A percentile compares a stretch with the other conserved stretches of the same genome.
Evolutionary conservation across 2,113 vertebrate genomes (phyloP).

Genomic region (Acrocephalus kingi): DNA sequence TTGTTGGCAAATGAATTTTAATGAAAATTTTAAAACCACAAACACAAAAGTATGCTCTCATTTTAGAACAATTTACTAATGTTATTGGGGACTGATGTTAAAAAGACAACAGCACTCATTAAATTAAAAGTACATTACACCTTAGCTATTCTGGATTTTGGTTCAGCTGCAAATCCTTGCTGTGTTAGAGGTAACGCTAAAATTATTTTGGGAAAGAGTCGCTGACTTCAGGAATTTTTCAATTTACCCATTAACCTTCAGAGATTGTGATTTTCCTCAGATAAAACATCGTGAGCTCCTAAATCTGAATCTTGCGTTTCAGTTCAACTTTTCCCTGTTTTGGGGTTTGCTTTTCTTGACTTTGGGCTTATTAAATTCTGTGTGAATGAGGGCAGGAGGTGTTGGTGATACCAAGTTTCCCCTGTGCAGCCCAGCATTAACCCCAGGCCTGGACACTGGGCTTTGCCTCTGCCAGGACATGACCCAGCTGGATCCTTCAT

Average conservation of each 20-base stretch:
- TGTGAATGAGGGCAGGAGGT: not conserved
- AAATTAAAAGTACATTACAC: not conserved
- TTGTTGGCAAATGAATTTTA: not conserved
- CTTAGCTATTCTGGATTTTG: not conserved
- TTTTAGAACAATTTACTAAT: not conserved
- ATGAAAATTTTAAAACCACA: not conserved
- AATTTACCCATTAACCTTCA: not conserved
- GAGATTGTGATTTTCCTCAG: not conserved
- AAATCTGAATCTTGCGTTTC: accelerated
- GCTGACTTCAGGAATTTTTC: not conserved
- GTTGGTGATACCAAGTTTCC: accelerated
- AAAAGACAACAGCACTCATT: not conserved
- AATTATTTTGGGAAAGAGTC: not conserved
- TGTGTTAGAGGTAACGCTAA: not conserved
- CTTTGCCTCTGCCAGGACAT: accelerated
- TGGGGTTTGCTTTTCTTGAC: not conserved
- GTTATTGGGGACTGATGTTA: not conserved
- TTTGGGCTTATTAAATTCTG: not conserved
- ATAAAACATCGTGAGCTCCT: not conserved
- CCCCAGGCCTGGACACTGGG: not conserved
- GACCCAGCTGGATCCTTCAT: accelerated
- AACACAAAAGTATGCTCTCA: not conserved
- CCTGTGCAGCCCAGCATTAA: accelerated
- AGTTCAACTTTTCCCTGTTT: not conserved
- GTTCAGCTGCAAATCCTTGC: not conserved